These are phyloP conservation scores for Tenualosa ilisha DNA, from an alignment of 2,797 vertebrate genomes.

Conservation along the genomic window DNA sequence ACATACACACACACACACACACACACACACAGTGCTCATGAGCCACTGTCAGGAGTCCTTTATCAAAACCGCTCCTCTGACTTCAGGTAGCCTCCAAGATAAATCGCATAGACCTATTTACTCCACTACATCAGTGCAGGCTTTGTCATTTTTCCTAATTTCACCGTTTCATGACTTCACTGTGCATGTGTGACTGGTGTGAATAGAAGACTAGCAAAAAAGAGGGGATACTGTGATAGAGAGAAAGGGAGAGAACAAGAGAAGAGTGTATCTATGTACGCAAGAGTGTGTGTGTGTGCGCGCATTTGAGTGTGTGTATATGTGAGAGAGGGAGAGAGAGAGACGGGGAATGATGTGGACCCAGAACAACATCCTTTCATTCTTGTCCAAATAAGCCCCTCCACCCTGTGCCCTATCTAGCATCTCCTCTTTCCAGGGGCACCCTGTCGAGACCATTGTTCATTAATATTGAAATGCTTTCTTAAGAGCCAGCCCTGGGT, in stretches of 20 bases:
- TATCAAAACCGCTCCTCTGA: neutral
- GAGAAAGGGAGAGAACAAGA: neutral
- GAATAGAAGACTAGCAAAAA: neutral
- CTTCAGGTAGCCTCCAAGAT: neutral
- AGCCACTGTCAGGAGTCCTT: neutral
- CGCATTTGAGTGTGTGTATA: neutral
- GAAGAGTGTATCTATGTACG: no score
- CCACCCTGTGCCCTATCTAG: constrained; percentile 2
- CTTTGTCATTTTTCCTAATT: no score
- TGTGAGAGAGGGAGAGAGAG: neutral
- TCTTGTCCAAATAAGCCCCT: neutral
- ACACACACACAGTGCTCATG: neutral
- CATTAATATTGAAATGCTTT: constrained; percentile 33
- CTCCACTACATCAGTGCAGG: no score
- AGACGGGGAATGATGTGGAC: neutral
- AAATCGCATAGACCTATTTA: no score
- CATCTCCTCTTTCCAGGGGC: neutral
- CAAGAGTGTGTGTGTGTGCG: no score
- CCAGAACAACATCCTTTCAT: constrained; percentile 24
- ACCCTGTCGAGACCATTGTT: constrained; percentile 20
- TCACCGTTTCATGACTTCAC: no score
- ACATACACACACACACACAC: neutral
- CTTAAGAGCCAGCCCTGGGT: constrained; percentile 18
- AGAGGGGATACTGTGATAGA: no score
- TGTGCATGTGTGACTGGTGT: no score